phyloP scores from a whole-genome alignment of 2,113 vertebrate genomes.

The Apodemus speciosus region DNA sequence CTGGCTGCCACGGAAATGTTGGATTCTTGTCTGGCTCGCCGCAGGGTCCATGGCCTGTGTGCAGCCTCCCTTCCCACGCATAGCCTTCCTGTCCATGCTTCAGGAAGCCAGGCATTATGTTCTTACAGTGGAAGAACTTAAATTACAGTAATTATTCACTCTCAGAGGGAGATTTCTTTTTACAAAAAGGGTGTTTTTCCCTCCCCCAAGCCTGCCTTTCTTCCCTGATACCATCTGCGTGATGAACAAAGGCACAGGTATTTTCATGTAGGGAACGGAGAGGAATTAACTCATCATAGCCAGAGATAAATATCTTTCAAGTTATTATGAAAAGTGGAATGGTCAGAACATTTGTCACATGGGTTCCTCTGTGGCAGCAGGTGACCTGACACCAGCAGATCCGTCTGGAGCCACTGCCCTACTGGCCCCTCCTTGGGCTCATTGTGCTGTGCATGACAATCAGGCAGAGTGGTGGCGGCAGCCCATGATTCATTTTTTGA shows the following conservation, averaged over 20 bases:
- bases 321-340: rapidly evolving
- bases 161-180: neutral
- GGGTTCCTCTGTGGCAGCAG: neutral
- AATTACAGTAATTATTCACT: neutral
- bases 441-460: neutral
- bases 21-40: neutral
- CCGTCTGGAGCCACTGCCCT: rapidly evolving
- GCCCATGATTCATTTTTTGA: neutral
- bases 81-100: neutral
- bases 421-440: neutral
- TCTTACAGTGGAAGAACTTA: neutral
- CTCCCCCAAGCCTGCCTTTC: neutral
- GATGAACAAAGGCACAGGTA: neutral
- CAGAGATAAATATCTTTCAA: neutral
- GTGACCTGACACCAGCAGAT: neutral
- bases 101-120: neutral
- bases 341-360: neutral
- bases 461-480: neutral
- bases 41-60: rapidly evolving
- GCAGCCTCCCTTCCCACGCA: neutral
- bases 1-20: neutral
- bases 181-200: neutral
- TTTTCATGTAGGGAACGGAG: neutral
- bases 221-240: neutral
- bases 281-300: neutral